phyloP scores from a whole-genome alignment of 2,113 vertebrate genomes.

The Stigmatopora argus region DNA sequence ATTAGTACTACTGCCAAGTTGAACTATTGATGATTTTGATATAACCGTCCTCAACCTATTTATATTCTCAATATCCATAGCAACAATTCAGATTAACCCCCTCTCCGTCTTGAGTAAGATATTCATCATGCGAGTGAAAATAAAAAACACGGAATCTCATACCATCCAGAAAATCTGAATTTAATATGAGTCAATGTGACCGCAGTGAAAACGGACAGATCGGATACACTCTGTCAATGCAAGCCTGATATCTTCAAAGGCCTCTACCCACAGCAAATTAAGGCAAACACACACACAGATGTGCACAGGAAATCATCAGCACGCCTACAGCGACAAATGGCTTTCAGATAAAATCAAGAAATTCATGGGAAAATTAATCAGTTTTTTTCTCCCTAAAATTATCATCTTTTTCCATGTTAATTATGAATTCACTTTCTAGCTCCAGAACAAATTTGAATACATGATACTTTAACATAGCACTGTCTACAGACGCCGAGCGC shows the following conservation, averaged over 20 bases:
- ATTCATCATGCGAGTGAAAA: neutral
- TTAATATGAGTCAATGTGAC: neutral
- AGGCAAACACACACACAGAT: neutral
- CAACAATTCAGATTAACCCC: neutral
- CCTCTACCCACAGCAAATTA: neutral
- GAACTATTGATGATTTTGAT: neutral
- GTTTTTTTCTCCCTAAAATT: neutral
- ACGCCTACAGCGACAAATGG: neutral
- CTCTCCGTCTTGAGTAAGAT: neutral
- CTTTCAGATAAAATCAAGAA: neutral
- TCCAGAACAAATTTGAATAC: neutral
- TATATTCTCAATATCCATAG: neutral
- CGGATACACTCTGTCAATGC: neutral
- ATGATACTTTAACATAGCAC: neutral
- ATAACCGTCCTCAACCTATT: neutral
- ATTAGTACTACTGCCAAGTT: neutral
- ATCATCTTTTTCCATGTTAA: neutral
- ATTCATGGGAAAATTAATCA: neutral
- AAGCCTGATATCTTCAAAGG: neutral
- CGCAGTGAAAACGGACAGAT: neutral
- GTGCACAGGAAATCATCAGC: slow-evolving; percentile 2
- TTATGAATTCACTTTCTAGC: neutral
- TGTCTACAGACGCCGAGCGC: neutral
- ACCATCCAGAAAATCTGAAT: neutral
- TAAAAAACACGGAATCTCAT: neutral